A percentile compares a stretch with the other conserved stretches of the same genome.
Evolutionary conservation across 2,888 invertebrate species (phyloP).

Genomic region (Noctua comes): DNA sequence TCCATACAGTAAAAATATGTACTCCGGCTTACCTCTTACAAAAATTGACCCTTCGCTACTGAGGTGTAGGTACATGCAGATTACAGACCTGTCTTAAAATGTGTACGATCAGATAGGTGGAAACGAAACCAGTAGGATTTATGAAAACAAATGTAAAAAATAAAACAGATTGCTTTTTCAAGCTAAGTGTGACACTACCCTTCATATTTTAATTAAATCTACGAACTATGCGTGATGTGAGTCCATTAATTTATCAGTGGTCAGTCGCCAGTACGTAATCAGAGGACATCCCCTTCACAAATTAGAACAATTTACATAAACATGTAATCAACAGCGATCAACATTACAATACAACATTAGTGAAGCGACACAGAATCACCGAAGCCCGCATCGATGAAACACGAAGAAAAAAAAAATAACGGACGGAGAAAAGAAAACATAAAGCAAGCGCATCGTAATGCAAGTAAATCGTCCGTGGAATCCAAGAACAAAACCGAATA

Average conservation of each 20-base stretch:
- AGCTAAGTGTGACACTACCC: background rate
- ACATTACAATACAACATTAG: slow-evolving; percentile 58
- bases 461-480: slow-evolving; percentile 85
- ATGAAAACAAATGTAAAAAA: background rate
- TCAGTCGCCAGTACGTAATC: slow-evolving; percentile 1
- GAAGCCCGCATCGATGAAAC: slow-evolving; percentile 50
- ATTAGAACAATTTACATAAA: slow-evolving; percentile 61
- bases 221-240: slow-evolving; percentile 12
- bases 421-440: slow-evolving; percentile 82
- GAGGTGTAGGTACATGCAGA: background rate
- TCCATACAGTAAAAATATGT: no score
- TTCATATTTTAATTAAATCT: slow-evolving; percentile 14
- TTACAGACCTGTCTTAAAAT: background rate
- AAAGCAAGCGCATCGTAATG: slow-evolving; percentile 76
- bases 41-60: no score
- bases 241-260: slow-evolving; percentile 9
- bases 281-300: slow-evolving; percentile 18
- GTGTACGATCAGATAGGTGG: background rate
- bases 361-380: slow-evolving; percentile 61
- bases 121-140: background rate
- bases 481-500: slow-evolving; percentile 84
- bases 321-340: slow-evolving; percentile 50
- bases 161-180: background rate
- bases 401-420: slow-evolving; percentile 80
- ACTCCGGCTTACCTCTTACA: no score